phyloP scores from a whole-genome alignment of 2,888 invertebrate species.

The Xestia xanthographa region DNA sequence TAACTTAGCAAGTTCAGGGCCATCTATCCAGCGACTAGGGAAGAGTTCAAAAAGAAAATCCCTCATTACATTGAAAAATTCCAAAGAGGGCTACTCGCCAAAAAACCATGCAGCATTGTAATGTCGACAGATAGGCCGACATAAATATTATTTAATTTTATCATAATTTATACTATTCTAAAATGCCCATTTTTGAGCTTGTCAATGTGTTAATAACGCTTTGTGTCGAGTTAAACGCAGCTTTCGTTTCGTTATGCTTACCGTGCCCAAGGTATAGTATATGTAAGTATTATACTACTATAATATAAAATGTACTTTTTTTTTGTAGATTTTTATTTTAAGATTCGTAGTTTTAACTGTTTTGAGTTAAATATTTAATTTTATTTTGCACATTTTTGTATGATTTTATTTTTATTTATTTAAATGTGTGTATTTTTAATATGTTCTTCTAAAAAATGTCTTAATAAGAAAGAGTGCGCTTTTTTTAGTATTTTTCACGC shows the following conservation, averaged over 20 bases:
- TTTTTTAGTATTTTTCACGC: conserved; percentile 24
- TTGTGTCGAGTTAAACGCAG: conserved; percentile 78
- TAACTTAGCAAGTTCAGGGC: too few species aligned
- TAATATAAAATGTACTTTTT: conserved; percentile 8
- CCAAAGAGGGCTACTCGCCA: neutral
- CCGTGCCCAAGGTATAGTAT: conserved; percentile 76
- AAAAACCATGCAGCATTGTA: neutral
- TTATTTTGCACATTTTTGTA: conserved; percentile 3
- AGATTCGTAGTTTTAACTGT: neutral
- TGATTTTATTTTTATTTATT: conserved; percentile 10
- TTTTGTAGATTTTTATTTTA: neutral
- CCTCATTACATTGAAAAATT: neutral
- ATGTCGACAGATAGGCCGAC: neutral
- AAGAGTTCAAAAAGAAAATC: too few species aligned
- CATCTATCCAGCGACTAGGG: too few species aligned
- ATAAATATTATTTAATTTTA: conserved; percentile 30
- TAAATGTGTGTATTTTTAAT: neutral
- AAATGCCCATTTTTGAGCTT: conserved; percentile 89
- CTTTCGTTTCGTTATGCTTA: conserved; percentile 80
- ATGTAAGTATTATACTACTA: conserved; percentile 75
- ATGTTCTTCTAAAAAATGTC: neutral
- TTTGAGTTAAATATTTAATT: neutral
- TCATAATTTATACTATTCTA: conserved; percentile 42
- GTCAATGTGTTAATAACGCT: conserved; percentile 82
- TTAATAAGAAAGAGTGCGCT: neutral